Base-by-base conservation (phyloP, 1,140 invertebrate species). In the Cydia fagiglandana region DNA sequence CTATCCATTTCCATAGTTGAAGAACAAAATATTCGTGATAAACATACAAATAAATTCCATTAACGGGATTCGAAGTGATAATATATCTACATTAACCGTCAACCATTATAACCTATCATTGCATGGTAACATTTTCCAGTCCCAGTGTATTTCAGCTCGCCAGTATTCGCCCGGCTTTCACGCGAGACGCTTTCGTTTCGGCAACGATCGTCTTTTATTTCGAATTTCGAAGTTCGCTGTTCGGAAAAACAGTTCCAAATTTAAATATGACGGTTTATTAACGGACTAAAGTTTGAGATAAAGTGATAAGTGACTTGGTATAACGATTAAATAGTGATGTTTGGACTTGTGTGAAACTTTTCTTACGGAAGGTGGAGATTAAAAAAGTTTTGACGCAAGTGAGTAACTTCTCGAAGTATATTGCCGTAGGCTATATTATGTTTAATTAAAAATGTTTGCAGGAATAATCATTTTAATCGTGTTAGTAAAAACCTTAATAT, bases 231-330 rank as follows among this genome's bases (percentile, higher is more conserved):
- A 70, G 28, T 70, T 70, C 34, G 34, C n/a, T 10, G 30, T 68
- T 70, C 30, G 30, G 24, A 17, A 70, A 70, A n/a, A 4, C 64
- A n/a, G n/a, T 70, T 38, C 30, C 9, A 68, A 68, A 2, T 68
- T 68, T 17, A 20, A 70, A 70, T n/a, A 41, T 38, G 30, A 17
- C 34, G 4, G 38, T 61, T 61, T 50, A 50, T 50, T 15, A 56
- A 15, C 15, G 53, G 17, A 17, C 15, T n/a, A 6, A 10, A 38
- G 64, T 68, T 7, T 17, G 15, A 30, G 34, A 38, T n/a, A n/a
- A 68, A 24, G 28, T 68, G 24, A n/a, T 64, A 68, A 41, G 66
- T 70, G 66, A 70, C 66, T 70, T 38, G n/a, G 66, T 68, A 68
- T 13, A 38, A 13, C 20, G 64, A 15, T 68, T 17, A 24, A 24